Base-by-base conservation (phyloP, 1,140 invertebrate genomes). In the Drosophila ercepeae region DNA sequence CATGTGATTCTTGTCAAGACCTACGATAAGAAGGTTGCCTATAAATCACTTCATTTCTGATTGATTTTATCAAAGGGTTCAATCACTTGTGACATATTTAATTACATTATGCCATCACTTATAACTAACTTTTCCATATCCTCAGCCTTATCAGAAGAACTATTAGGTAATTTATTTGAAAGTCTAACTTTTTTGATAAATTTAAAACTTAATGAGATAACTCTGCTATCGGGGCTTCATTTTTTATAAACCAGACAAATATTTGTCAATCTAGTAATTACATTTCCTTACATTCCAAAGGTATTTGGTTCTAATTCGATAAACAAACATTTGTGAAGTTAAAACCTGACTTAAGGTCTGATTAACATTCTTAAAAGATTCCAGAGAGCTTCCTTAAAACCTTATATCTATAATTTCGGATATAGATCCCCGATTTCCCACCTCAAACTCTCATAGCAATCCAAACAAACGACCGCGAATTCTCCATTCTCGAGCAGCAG, bases 401-500 rank as follows among this genome's bases (percentile, higher is more conserved):
- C n/a, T n/a, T n/a, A n/a, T n/a, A n/a, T n/a, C n/a, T n/a, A 21
- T 23, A 8, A 16, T 11, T 14, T 13, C 21, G 1, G 2, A 0
- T 11, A 21, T 5, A 13, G 1, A 3, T 18, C 4, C 9, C 25
- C 0, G 0, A n/a, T 39, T 39, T 2, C 48, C 3, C 39, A 93
- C 93, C 93, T 93, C 78, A 94, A 92, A 77, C 96, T 96, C 91
- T 98, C 96, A 89, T 97, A 97, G 92, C 97, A 99, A 78, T 97
- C 96, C 78, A 98, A 93, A 92, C 97, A 98, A 27, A 97, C 97
- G 9, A 97, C 97, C 5, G 97, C 96, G 82, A 95, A 96, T 75
- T 98, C 96, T 36, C 97, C 97, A 91, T 97, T 97, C 91, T 98
- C 96, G 74, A 98, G 91, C 45, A 97, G 92, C 48, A 98, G 92